A percentile compares a stretch with the other conserved stretches of the same genome.
Evolutionary conservation across 2,113 vertebrate genomes (phyloP).

Genomic region (Hiodon alosoides): DNA sequence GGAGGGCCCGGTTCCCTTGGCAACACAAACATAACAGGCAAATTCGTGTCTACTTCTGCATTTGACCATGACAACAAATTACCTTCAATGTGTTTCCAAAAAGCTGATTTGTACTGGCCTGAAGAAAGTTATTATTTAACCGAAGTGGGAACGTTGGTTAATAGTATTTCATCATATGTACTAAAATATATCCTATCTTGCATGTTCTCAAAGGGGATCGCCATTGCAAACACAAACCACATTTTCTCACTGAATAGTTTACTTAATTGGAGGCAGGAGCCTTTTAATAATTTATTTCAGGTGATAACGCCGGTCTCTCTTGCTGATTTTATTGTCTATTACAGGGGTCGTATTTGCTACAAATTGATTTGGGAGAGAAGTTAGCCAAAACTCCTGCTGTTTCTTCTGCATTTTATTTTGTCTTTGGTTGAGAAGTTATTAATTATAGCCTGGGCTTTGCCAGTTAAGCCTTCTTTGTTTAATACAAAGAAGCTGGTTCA

Average conservation of each 20-base stretch:
- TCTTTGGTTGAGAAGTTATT: too few species aligned
- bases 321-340: neutral
- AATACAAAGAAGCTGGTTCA: too few species aligned
- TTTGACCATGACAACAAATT: conserved; percentile 12
- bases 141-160: neutral
- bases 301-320: too few species aligned
- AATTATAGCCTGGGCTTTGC: too few species aligned
- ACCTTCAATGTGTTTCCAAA: conserved; percentile 2
- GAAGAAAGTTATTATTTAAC: neutral
- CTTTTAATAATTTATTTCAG: neutral
- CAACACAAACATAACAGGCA: neutral
- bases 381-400: too few species aligned
- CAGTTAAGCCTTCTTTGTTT: too few species aligned
- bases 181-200: conserved; percentile 9
- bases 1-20: neutral
- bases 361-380: neutral
- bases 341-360: neutral
- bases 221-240: conserved; percentile 8
- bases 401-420: neutral
- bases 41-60: neutral
- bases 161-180: conserved; percentile 1
- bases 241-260: conserved; percentile 3
- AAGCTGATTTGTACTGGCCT: conserved; percentile 1
- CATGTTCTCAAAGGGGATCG: neutral
- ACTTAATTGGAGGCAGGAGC: neutral